Evolutionary conservation across 1,140 invertebrate species (phyloP), one percentile per base, ranked within the genome.

Genomic region (Eciton burchellii): DNA sequence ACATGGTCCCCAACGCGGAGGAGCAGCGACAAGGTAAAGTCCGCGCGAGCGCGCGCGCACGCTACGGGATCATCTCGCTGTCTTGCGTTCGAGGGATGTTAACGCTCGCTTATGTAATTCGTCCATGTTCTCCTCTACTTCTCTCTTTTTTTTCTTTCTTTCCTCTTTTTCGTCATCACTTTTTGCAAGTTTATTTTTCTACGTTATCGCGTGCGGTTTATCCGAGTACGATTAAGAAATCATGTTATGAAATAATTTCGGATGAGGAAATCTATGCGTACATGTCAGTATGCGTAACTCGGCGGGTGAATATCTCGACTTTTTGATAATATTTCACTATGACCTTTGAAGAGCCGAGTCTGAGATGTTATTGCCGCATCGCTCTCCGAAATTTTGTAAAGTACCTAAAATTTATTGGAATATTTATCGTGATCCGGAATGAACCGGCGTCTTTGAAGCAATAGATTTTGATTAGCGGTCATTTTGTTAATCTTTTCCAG

Each of bases 21-120:
- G 85, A 87, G 24, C 57, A 81, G 8, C 72, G 79, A 3, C 63
- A 86, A 86, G 85, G 85, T 87, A 87, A 83, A 29, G n/a, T 59
- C 35, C 3, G 43, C 26, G 8, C 24, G n/a, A n/a, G n/a, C n/a
- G n/a, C n/a, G n/a, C n/a, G n/a, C n/a, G n/a, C n/a, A n/a, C n/a
- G n/a, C n/a, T n/a, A n/a, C n/a, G 56, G 52, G 54, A 24, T n/a
- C 60, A 49, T 35, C 35, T 35, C 35, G 35, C 16, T 60, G 3
- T 16, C 26, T 65, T 41, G 12, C 29, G 26, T 21, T 14, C 16
- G 12, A 29, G 35, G 62, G 16, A 0, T 68, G 21, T 29, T 77
- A 19, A 56, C 0, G 29, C 54, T 5, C n/a, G 29, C 47, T 77
- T 77, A 77, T 52, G 26, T 63, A 63, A 74, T 63, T 16, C 26